A percentile compares a stretch with the other conserved stretches of the same genome.
Conservation (phyloP, 2,888 invertebrate genomes). For the Cistogaster globosa region DNA sequence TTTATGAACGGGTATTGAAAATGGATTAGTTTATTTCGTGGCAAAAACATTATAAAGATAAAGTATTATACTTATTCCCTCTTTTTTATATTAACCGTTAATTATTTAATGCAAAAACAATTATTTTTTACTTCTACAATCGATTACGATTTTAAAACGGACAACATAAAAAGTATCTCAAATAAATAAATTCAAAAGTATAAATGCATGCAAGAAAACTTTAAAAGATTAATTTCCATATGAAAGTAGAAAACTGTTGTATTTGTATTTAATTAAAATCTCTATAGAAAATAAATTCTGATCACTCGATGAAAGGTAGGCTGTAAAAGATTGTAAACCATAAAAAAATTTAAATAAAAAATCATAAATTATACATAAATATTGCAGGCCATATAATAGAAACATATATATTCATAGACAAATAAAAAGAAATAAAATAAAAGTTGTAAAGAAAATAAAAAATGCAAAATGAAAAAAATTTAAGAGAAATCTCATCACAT, state of each 20-base stretch:
- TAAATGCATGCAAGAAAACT: background rate
- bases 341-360: too few species aligned
- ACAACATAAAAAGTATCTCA: constrained; percentile 28
- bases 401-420: background rate
- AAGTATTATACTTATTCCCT: constrained; percentile 37
- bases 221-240: too few species aligned
- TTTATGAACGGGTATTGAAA: background rate
- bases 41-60: constrained; percentile 35
- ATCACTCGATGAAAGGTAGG: too few species aligned
- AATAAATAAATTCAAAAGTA: background rate
- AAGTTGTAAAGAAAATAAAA: background rate
- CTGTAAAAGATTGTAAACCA: too few species aligned
- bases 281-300: too few species aligned
- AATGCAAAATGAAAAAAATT: constrained; percentile 1
- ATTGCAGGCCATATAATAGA: constrained; percentile 40
- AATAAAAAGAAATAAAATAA: constrained; percentile 5
- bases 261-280: too few species aligned
- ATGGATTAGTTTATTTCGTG: too few species aligned
- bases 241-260: too few species aligned
- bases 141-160: constrained; percentile 51
- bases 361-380: constrained; percentile 46
- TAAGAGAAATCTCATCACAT: background rate
- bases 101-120: constrained; percentile 3
- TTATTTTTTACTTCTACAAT: constrained; percentile 14
- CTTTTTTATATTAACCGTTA: constrained; percentile 54